Percentiles rank a stretch among this genome's conserved stretches.
phyloP scores from a whole-genome alignment of 1,140 invertebrate species.

The Zaprionus capensis region DNA sequence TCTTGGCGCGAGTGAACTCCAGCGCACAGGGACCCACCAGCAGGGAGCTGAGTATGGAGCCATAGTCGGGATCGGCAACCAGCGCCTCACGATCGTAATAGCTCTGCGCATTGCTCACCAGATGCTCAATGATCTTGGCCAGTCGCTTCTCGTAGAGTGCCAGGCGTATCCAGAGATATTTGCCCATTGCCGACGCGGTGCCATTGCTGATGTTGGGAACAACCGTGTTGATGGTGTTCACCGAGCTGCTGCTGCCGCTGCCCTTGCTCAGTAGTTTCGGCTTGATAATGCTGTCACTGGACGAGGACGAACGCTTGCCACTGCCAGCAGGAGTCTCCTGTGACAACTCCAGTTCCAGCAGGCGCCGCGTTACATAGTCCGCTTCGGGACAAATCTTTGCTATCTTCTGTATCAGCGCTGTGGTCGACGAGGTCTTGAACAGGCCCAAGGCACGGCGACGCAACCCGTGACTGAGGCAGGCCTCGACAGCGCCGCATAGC shows the following conservation, averaged over 20 bases:
- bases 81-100: slow-evolving; percentile 96
- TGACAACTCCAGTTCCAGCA: slow-evolving; percentile 89
- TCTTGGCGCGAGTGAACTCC: slow-evolving; percentile 95
- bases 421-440: slow-evolving; percentile 96
- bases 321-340: slow-evolving; percentile 87
- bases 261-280: slow-evolving; percentile 87
- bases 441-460: slow-evolving; percentile 89
- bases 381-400: slow-evolving; percentile 91
- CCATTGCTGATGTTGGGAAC: slow-evolving; percentile 53
- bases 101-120: slow-evolving; percentile 91
- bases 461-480: slow-evolving; percentile 94
- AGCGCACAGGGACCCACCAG: slow-evolving; percentile 96
- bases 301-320: slow-evolving; percentile 90
- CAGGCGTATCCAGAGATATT: slow-evolving; percentile 95
- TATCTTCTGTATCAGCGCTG: slow-evolving; percentile 95
- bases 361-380: slow-evolving; percentile 89
- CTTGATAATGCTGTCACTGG: slow-evolving; percentile 89
- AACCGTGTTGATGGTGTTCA: slow-evolving; percentile 81
- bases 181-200: slow-evolving; percentile 48
- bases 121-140: slow-evolving; percentile 93
- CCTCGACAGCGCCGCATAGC: slow-evolving; percentile 93
- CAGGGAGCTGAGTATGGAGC: slow-evolving; percentile 95
- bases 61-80: slow-evolving; percentile 95
- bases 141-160: slow-evolving; percentile 95
- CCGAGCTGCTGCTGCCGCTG: slow-evolving; percentile 85